Evolutionary conservation across 2,113 vertebrate genomes (phyloP).

Genomic region (Vimba vimba): DNA sequence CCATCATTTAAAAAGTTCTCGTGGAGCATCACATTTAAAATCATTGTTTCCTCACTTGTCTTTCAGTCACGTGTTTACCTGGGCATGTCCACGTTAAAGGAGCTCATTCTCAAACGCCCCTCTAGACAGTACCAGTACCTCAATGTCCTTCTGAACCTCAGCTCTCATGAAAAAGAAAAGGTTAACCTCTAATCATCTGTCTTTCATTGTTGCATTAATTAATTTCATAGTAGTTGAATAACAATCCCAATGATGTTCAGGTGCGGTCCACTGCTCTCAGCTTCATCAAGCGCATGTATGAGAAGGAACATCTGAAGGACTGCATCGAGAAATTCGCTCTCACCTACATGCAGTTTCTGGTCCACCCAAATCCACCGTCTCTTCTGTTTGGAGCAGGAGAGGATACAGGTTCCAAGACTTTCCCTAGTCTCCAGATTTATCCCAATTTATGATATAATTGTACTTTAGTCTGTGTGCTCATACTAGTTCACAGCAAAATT

Average conservation of each 20-base stretch:
- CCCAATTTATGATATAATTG: neutral
- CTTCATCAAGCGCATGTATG: slow-evolving; percentile 93
- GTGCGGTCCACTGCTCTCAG: slow-evolving; percentile 88
- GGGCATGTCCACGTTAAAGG: slow-evolving; percentile 91
- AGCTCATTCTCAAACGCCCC: slow-evolving; percentile 90
- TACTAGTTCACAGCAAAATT: too few relatives aligned
- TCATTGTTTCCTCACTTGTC: neutral
- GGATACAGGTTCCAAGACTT: slow-evolving; percentile 84
- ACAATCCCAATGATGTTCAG: slow-evolving; percentile 65
- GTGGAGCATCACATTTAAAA: neutral
- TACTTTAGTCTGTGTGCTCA: neutral
- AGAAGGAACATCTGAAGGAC: slow-evolving; percentile 89
- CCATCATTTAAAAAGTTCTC: neutral
- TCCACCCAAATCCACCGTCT: slow-evolving; percentile 92
- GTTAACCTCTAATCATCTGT: slow-evolving; percentile 59
- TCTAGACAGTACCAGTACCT: slow-evolving; percentile 93
- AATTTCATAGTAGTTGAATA: neutral
- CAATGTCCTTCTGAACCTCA: slow-evolving; percentile 91
- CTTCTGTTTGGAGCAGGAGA: slow-evolving; percentile 91
- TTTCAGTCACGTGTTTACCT: slow-evolving; percentile 89
- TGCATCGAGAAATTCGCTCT: slow-evolving; percentile 95
- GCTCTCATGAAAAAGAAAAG: slow-evolving; percentile 95
- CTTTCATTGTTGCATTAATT: neutral
- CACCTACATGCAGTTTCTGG: slow-evolving; percentile 94
- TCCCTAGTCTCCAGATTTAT: neutral